Evolutionary conservation across 2,888 invertebrate species (phyloP), one percentile per base, ranked within the genome.

Genomic region (Tetanocera ferruginea): DNA sequence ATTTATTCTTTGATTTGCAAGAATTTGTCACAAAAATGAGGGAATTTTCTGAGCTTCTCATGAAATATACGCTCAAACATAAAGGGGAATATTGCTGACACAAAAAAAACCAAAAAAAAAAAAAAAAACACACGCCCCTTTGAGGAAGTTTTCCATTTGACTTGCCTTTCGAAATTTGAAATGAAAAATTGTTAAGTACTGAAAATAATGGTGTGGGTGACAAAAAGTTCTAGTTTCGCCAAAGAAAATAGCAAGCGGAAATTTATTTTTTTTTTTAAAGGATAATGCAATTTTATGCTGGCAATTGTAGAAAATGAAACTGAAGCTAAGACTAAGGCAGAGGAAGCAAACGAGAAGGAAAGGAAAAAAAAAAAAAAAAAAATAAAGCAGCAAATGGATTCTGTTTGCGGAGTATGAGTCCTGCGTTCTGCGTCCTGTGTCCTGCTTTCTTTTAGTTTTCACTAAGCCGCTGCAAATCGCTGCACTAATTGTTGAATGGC

Each of bases 1-100:
- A 80, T 80, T 80, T 80, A 62, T 67, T 78, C 72, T 37, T 43
- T 80, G 78, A 75, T 78, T 75, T 77, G 75, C 64, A 74, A 74
- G 52, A 75, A 75, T 49, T 52, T 34, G 28, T 52, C 67, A 19
- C 19, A 76, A 73, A 73, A 72, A 52, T 28, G 52, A 71, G 77
- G 69, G 66, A 72, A 66, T 71, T 55, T 72, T 55, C 62, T 37
- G 64, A 55, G 55, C 34, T 17, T 43, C 23, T 25, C 28, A 25
- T 19, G 70, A 51, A 51, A 37, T 14, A 75, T 0, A 67, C 31
- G 28, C 28, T 28, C 25, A 51, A 43, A 43, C 19, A 67, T 11
- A 28, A 69, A 57, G 14, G 34, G 34, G 51, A 14, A 34, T 31
- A 25, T 23, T 34, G 34, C 49, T 23, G 25, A 23, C 19, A 75